Evolutionary conservation across 2,888 invertebrate species (phyloP), one percentile per base, ranked within the genome.

Genomic region (Ormyrus thymus): DNA sequence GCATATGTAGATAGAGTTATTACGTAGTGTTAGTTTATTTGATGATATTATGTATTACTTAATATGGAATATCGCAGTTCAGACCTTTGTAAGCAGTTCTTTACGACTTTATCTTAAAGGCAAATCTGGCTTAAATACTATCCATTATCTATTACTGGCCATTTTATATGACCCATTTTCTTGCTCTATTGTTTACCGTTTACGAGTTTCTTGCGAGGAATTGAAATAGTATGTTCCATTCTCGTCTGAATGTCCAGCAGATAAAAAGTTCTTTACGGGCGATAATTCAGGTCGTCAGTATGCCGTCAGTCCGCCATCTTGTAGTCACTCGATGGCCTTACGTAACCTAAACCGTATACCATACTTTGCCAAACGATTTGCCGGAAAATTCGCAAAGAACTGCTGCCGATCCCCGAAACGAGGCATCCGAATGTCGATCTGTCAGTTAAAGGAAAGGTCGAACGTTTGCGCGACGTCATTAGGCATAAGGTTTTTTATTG

Each of bases 381-480:
- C 29, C 43, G 7, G 53, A 59, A 68, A 70, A 64, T 68, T 76
- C 76, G 76, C 64, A 80, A 76, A 80, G 68, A 69, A 80, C 75
- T 74, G 75, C 55, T 43, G 45, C 58, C 79, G 70, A 71, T 74
- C 69, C 62, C 71, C 58, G 11, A 7, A n/a, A 55, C 29, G 15
- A 29, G 7, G 62, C 45, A 73, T 8, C 43, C 56, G 48, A 50
- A 13, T 0, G 15, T 48, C n/a, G 50, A 46, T 50, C 15, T 58
- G 46, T 64, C 50, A 56, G 45, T 48, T 51, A 71, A 29, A 53
- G 50, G 64, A n/a, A 15, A 71, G 55, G 29, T 29, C 29, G 29
- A 29, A 29, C 29, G 29, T 29, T 29, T 29, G 4, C 29, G 29
- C 29, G 29, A 29, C 65, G 15, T 59, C 15, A 48, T 43, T 75